phyloP scores from a whole-genome alignment of 2,797 vertebrate species.

The Okamejei kenojei region DNA sequence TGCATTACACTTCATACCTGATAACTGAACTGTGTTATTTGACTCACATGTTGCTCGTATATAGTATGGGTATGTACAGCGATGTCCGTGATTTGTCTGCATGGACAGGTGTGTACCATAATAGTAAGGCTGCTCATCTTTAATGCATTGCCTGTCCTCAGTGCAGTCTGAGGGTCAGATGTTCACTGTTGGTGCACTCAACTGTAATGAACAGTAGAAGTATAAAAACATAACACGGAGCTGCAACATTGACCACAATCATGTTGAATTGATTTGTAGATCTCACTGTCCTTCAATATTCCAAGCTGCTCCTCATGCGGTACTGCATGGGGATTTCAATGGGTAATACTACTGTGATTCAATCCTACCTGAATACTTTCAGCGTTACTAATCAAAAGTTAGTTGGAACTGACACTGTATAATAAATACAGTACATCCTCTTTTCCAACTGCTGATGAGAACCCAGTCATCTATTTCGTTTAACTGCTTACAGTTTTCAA shows the following conservation, averaged over 20 bases:
- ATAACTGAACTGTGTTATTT: not conserved
- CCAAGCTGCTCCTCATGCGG: not conserved
- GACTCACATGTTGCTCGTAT: not conserved
- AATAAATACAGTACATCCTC: not conserved
- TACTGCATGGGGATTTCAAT: not conserved
- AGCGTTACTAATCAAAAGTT: slow-evolving; percentile 19
- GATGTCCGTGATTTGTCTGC: not conserved
- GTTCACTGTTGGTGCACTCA: slow-evolving; percentile 28
- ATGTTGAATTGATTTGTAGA: not conserved
- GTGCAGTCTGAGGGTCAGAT: not conserved
- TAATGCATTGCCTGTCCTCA: not conserved
- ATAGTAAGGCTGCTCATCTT: not conserved
- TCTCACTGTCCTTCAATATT: slow-evolving; percentile 14
- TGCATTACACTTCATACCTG: not conserved
- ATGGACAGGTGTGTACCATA: not conserved
- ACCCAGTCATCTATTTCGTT: not conserved
- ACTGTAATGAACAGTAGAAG: not conserved
- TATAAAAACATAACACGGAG: not conserved
- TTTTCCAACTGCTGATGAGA: not conserved
- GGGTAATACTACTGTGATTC: not conserved
- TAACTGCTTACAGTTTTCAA: not conserved
- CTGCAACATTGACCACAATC: not conserved
- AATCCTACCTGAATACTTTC: slow-evolving; percentile 8
- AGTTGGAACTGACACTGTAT: not conserved
- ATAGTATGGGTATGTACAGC: not conserved